Evolutionary conservation across 2,797 vertebrate genomes (phyloP).

Genomic region (Poecilia velifera): DNA sequence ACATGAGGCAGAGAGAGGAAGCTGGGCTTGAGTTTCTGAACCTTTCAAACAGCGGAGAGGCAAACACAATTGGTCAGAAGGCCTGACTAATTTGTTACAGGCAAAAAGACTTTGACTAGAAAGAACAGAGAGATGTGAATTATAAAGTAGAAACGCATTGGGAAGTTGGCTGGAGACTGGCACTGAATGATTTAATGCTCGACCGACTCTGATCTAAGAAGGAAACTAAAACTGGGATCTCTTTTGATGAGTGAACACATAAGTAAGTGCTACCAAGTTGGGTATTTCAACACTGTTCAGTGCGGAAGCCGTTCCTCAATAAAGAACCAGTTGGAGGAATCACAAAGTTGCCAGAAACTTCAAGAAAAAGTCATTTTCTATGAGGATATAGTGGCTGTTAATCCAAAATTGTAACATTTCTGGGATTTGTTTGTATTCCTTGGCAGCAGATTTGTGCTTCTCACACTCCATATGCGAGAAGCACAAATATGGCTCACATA

Average conservation of each 20-base stretch:
- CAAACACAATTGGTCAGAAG: slow-evolving; percentile 18
- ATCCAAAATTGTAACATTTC: neutral
- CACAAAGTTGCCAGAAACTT: neutral
- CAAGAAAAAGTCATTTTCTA: neutral
- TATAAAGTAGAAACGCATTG: neutral
- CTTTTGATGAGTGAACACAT: neutral
- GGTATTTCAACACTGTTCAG: neutral
- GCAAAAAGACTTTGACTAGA: slow-evolving; percentile 8
- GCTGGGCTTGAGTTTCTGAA: slow-evolving; percentile 17
- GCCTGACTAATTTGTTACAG: slow-evolving; percentile 12
- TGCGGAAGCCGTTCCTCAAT: neutral
- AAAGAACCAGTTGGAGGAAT: neutral
- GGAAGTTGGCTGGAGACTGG: neutral
- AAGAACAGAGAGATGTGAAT: neutral
- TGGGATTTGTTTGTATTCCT: too few relatives aligned
- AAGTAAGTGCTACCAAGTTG: neutral
- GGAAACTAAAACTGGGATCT: neutral
- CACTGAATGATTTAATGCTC: neutral
- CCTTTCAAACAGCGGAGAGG: slow-evolving; percentile 24
- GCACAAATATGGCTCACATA: too few relatives aligned
- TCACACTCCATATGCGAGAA: too few relatives aligned
- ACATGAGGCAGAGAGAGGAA: slow-evolving; percentile 41
- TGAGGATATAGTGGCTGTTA: neutral
- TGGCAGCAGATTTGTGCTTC: too few relatives aligned
- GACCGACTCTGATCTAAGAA: slow-evolving; percentile 1